Percentiles rank a stretch among this genome's conserved stretches.
Conservation (phyloP, 2,888 invertebrate genomes). For the Boloria selene region DNA sequence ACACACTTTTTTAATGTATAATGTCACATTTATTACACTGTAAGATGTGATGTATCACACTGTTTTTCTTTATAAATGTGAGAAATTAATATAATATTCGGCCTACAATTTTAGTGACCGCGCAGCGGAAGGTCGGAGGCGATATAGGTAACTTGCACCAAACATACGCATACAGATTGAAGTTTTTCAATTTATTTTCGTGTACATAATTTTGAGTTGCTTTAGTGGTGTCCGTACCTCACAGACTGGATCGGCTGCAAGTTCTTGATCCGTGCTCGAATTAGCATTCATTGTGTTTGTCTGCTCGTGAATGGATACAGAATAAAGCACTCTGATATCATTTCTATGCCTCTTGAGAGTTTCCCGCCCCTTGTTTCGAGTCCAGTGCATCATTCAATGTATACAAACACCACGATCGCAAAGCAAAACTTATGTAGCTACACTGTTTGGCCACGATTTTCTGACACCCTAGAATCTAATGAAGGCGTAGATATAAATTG, state of each 20-base stretch:
- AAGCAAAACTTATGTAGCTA: constrained; percentile 35
- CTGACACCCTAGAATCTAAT: constrained; percentile 35
- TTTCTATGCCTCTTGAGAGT: constrained; percentile 75
- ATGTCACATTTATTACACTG: constrained; percentile 63
- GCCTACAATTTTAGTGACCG: constrained; percentile 85
- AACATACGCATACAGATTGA: constrained; percentile 81
- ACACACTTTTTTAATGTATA: constrained; percentile 34
- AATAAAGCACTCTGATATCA: constrained; percentile 75
- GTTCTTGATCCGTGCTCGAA: constrained; percentile 80
- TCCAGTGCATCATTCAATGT: constrained; percentile 79
- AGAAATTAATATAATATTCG: constrained; percentile 80
- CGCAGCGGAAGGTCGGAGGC: constrained; percentile 87
- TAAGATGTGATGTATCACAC: constrained; percentile 58
- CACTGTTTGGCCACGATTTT: constrained; percentile 49
- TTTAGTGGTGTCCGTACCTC: constrained; percentile 82
- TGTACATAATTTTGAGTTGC: constrained; percentile 81
- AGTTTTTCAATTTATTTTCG: constrained; percentile 80
- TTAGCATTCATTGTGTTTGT: constrained; percentile 81
- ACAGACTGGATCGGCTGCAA: constrained; percentile 81
- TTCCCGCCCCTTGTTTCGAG: constrained; percentile 67
- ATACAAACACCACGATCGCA: constrained; percentile 32
- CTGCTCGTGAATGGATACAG: constrained; percentile 74
- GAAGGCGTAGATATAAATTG: constrained; percentile 55
- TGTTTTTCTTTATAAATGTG: constrained; percentile 64
- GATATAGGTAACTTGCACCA: constrained; percentile 86